These are phyloP conservation scores for Micrastur ruficollis DNA, from an alignment of 2,797 vertebrate genomes.

Conservation along the genomic window DNA sequence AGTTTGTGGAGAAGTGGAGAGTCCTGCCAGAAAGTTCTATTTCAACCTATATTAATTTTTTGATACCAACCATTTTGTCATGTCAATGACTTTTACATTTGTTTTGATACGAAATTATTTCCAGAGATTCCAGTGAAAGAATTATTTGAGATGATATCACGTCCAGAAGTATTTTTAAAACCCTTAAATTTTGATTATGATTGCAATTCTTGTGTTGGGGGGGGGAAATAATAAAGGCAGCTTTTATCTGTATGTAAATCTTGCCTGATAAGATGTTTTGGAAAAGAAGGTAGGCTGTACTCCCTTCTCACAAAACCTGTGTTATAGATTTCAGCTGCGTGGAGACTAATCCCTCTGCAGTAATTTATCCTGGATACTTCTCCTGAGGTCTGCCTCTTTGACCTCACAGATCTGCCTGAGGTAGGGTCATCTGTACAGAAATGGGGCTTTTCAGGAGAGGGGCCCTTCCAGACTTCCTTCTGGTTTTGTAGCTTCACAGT, in stretches of 20 bases:
- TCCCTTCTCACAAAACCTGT: background rate
- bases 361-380: background rate
- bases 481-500: background rate
- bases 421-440: background rate
- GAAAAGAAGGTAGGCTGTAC: background rate
- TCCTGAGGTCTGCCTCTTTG: background rate
- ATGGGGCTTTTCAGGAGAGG: background rate
- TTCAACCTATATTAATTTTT: background rate
- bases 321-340: background rate
- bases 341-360: background rate
- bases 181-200: background rate
- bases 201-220: background rate
- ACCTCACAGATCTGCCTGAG: background rate
- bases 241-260: background rate
- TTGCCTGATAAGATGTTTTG: background rate
- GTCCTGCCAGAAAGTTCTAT: background rate
- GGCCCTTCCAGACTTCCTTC: background rate
- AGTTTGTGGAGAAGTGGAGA: background rate
- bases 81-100: constrained; percentile 17
- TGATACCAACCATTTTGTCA: background rate
- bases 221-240: background rate
- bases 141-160: background rate
- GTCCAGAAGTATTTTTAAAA: background rate
- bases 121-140: background rate
- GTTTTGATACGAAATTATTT: constrained; percentile 15